These are phyloP conservation scores for Ctenopoma kingsleyae DNA, from an alignment of 2,797 vertebrate genomes.

Conservation along the genomic window DNA sequence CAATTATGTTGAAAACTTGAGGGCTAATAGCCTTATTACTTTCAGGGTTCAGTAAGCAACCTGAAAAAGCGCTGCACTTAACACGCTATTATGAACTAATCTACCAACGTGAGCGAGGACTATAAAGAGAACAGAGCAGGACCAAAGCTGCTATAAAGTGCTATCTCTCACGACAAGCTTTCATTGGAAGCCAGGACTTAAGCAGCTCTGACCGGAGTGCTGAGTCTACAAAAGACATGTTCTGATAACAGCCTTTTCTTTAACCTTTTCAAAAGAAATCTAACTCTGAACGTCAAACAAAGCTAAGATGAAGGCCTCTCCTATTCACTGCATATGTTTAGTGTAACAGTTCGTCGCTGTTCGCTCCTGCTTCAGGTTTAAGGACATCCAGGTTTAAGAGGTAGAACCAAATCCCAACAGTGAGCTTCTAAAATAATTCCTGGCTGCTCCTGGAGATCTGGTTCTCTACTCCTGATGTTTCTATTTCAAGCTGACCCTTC, in stretches of 20 bases:
- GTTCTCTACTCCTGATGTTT: slow-evolving; percentile 41
- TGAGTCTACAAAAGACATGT: slow-evolving; percentile 31
- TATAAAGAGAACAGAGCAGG: slow-evolving; percentile 54
- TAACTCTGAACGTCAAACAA: slow-evolving; percentile 10
- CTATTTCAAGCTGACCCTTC: slow-evolving; percentile 72
- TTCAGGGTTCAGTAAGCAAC: slow-evolving; percentile 61
- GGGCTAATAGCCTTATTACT: slow-evolving; percentile 63
- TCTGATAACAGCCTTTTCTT: slow-evolving; percentile 56
- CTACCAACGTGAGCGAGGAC: slow-evolving; percentile 58
- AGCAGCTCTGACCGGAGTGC: slow-evolving; percentile 27
- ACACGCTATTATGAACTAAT: slow-evolving; percentile 68
- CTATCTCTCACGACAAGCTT: slow-evolving; percentile 65
- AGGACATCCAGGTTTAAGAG: slow-evolving; percentile 34
- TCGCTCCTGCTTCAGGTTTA: not conserved
- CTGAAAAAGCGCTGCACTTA: slow-evolving; percentile 58
- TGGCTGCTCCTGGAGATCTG: slow-evolving; percentile 41
- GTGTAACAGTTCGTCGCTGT: not conserved
- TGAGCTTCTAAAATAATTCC: slow-evolving; percentile 47
- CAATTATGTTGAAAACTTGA: slow-evolving; percentile 61
- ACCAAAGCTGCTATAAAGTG: slow-evolving; percentile 43
- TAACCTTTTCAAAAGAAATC: slow-evolving; percentile 48
- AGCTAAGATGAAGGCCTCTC: slow-evolving; percentile 24
- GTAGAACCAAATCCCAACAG: slow-evolving; percentile 13
- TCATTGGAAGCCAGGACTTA: slow-evolving; percentile 35
- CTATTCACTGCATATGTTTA: not conserved